Conservation (phyloP, 2,113 vertebrate genomes). For the Syrmaticus mikado region DNA sequence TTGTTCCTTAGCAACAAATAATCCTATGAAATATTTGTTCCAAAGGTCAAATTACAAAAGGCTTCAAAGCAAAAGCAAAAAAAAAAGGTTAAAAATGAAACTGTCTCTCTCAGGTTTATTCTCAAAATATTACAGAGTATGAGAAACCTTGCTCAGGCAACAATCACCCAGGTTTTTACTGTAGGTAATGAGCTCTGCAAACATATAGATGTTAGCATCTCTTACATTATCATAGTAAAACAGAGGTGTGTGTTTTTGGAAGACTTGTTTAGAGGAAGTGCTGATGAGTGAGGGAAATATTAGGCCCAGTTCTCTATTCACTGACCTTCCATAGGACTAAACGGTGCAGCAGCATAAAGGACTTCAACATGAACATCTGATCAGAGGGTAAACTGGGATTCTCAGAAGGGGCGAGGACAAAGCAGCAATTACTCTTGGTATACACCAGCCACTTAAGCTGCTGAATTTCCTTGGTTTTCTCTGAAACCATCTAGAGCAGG, state of each 20-base stretch:
- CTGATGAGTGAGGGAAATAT: neutral
- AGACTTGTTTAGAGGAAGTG: neutral
- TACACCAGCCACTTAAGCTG: neutral
- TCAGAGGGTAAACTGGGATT: neutral
- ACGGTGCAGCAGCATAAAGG: neutral
- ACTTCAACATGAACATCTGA: neutral
- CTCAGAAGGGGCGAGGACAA: neutral
- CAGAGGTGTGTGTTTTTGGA: accelerated
- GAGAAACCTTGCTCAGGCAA: neutral
- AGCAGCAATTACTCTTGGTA: neutral
- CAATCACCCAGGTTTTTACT: neutral
- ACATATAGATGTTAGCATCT: neutral
- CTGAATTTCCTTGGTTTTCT: neutral
- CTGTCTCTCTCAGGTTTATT: conserved; percentile 6
- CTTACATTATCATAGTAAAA: neutral
- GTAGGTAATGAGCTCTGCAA: neutral
- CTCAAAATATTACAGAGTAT: neutral
- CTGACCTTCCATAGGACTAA: neutral
- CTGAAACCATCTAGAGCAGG: neutral
- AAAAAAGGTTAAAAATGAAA: neutral
- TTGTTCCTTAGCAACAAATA: conserved; percentile 49
- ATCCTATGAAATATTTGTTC: conserved; percentile 55
- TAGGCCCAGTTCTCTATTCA: neutral
- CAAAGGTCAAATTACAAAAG: conserved; percentile 19
- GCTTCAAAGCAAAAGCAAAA: neutral